Conservation (phyloP, 2,113 vertebrate genomes). For the Apteryx mantelli region DNA sequence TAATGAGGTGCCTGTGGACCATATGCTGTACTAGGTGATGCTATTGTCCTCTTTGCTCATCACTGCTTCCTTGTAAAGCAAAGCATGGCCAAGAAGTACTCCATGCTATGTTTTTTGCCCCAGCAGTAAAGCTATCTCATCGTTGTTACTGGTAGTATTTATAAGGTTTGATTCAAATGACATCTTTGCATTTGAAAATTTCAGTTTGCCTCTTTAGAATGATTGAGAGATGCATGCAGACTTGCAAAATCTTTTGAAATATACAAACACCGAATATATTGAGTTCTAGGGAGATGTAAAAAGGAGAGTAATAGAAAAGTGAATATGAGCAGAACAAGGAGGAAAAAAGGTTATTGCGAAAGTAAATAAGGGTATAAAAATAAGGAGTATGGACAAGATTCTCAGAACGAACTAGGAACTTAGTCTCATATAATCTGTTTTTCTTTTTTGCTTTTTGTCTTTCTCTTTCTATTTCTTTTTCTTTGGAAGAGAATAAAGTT, state of each 20-base stretch:
- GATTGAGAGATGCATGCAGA: background rate
- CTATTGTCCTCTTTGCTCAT: background rate
- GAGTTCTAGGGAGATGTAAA: background rate
- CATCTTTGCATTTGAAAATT: background rate
- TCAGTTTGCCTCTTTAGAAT: background rate
- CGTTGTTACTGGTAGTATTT: background rate
- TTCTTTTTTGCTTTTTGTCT: background rate
- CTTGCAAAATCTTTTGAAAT: background rate
- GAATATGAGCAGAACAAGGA: background rate
- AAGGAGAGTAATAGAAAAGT: background rate
- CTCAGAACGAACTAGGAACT: background rate
- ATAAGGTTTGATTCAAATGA: background rate
- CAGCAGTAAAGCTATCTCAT: background rate
- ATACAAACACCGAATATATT: background rate
- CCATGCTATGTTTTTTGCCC: background rate
- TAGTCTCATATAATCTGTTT: background rate
- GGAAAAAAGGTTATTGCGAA: background rate
- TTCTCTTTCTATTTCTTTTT: background rate
- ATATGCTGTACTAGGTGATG: background rate
- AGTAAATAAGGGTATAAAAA: background rate
- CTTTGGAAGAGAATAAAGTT: background rate
- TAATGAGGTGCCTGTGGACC: background rate
- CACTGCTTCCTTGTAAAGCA: background rate
- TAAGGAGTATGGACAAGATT: background rate
- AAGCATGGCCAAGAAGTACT: background rate